These are phyloP conservation scores for Microcebus ravelobensis DNA, from an alignment of 2,113 vertebrate genomes.

Conservation along the genomic window DNA sequence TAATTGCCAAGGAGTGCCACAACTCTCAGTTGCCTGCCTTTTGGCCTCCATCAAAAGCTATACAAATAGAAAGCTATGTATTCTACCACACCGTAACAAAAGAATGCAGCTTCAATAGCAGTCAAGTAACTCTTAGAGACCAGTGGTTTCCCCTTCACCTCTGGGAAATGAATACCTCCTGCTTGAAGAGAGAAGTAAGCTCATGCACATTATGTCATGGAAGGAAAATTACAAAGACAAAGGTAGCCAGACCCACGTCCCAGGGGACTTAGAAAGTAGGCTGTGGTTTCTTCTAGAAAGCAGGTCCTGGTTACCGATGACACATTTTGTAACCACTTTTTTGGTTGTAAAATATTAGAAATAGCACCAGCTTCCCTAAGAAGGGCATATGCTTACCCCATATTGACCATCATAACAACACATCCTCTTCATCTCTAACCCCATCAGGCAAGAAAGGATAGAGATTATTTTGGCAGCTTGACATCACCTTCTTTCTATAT, in stretches of 20 bases:
- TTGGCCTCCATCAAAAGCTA: not conserved
- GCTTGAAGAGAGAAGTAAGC: not conserved
- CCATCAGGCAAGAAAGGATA: not conserved
- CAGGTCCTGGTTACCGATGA: not conserved
- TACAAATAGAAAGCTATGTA: not conserved
- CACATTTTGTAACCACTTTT: not conserved
- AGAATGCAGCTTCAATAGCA: not conserved
- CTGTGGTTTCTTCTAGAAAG: not conserved
- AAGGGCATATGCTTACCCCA: not conserved
- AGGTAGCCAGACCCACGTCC: not conserved
- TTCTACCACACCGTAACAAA: not conserved
- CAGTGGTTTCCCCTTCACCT: not conserved
- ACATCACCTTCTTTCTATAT: not conserved
- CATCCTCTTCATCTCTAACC: not conserved
- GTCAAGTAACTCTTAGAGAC: not conserved
- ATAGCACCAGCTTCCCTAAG: not conserved
- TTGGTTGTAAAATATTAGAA: not conserved
- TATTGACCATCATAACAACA: not conserved
- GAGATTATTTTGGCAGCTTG: not conserved
- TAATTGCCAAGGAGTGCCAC: not conserved
- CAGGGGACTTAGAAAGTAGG: not conserved
- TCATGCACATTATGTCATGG: not conserved
- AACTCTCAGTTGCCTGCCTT: conserved; percentile 8
- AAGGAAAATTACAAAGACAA: conserved; percentile 26
- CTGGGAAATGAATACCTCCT: not conserved